Percentiles rank a stretch among this genome's conserved stretches.
phyloP scores from a whole-genome alignment of 2,888 invertebrate genomes.

The Drosophila stalkeri region DNA sequence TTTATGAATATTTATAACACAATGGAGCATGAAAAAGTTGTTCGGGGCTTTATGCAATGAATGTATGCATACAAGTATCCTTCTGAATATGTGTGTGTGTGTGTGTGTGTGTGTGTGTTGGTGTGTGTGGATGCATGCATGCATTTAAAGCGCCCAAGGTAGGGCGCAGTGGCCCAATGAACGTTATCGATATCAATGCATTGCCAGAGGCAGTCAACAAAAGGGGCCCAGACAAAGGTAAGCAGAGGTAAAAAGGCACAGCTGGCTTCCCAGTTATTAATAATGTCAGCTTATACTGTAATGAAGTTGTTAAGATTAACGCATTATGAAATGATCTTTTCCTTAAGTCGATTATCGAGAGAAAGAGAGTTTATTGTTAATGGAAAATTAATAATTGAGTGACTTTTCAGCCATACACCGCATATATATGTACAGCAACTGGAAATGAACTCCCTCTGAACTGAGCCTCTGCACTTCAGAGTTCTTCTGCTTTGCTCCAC shows the following conservation, averaged over 20 bases:
- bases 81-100: slow-evolving; percentile 7
- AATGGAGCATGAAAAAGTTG: slow-evolving; percentile 78
- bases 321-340: slow-evolving; percentile 4
- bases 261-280: slow-evolving; percentile 4
- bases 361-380: neutral
- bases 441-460: neutral
- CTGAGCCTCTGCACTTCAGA: neutral
- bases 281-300: slow-evolving; percentile 19
- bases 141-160: slow-evolving; percentile 29
- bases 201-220: slow-evolving; percentile 40
- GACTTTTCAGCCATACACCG: neutral
- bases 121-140: slow-evolving; percentile 14
- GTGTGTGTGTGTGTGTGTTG: slow-evolving; percentile 4
- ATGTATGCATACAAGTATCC: slow-evolving; percentile 46
- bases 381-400: neutral
- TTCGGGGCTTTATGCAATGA: slow-evolving; percentile 55
- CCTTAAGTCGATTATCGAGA: neutral
- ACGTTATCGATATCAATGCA: slow-evolving; percentile 46
- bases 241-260: neutral
- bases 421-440: neutral
- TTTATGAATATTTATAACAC: slow-evolving; percentile 81
- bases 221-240: slow-evolving; percentile 23
- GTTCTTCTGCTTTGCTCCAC: neutral
- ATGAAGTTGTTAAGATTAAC: slow-evolving; percentile 18
- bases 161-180: slow-evolving; percentile 17